Conservation (phyloP, 37 sponge, comb jelly and placozoan species). For the Ianthella basta region DNA sequence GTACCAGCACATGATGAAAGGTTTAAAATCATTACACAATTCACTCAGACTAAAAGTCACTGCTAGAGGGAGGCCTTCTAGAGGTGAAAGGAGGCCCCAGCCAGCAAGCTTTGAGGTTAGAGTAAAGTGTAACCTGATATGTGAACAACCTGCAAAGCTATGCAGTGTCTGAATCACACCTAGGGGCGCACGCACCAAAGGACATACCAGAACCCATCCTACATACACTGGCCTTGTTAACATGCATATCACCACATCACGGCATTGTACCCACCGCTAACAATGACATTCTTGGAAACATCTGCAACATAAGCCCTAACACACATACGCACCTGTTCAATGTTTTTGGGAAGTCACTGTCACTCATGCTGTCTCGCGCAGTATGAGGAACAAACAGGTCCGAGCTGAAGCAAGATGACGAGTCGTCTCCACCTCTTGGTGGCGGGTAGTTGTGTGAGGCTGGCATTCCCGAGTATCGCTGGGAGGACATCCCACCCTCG, state of each 20-base stretch:
- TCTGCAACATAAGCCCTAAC: slow-evolving; percentile 2
- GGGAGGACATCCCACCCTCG: too few relatives aligned
- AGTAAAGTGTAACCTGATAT: background rate
- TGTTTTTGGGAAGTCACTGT: background rate
- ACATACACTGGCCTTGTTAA: too few relatives aligned
- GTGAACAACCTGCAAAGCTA: background rate
- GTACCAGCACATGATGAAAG: too few relatives aligned
- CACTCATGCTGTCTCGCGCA: background rate
- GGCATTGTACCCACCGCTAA: too few relatives aligned
- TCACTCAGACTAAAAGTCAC: too few relatives aligned
- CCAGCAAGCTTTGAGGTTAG: background rate
- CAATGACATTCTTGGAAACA: too few relatives aligned
- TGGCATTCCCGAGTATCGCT: too few relatives aligned
- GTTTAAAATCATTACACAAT: too few relatives aligned
- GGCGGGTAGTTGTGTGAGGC: background rate
- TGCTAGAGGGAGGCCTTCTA: too few relatives aligned
- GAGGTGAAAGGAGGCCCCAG: too few relatives aligned
- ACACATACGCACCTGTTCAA: slow-evolving; percentile 12
- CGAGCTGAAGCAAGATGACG: background rate
- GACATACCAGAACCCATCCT: background rate
- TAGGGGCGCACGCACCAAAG: background rate
- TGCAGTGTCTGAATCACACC: background rate
- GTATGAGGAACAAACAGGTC: slow-evolving; percentile 12
- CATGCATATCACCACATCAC: too few relatives aligned
- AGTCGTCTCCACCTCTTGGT: background rate